Evolutionary conservation across 2,888 invertebrate species (phyloP), one percentile per base, ranked within the genome.

Genomic region (Hydriomena furcata): DNA sequence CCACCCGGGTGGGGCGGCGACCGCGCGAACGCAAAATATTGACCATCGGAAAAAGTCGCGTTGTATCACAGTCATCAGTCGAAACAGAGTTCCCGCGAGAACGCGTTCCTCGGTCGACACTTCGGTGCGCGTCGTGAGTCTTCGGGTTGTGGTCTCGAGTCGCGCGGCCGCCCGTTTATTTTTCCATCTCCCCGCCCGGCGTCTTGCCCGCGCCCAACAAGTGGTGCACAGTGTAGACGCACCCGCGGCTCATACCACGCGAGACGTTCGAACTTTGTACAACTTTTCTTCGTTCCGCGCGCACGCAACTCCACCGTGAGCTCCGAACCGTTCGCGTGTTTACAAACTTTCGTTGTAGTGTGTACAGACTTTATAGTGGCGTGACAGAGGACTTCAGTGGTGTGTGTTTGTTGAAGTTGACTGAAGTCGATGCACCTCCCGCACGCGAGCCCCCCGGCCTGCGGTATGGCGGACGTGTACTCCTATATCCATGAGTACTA

Each of bases 401-500:
- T 82, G 87, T 84, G 79, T 77, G 73, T 73, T 68, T 48, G 63
- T 73, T 62, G 70, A 76, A 78, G 78, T 80, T 80, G 76, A 66
- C 76, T 80, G 83, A 84, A 80, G 87, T 86, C 86, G 82, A 94
- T 94, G 94, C 94, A 94, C 93, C 86, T 94, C 55, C 93, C 94
- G 79, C 89, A 88, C 85, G 92, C 90, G 65, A 85, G 77, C 68
- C 84, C 87, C 43, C 78, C 92, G 76, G 91, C 92, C 68, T 91
- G 92, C 61, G 91, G 92, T 62, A 94, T 94, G 91, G 93, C 94
- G 81, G 95, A 96, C 69, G 93, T 94, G 86, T 95, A 94, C 82
- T 91, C 93, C 61, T 93, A 93, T 66, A 91, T 96, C 66, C 94
- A 95, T 76, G 95, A 96, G 70, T 94, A 95, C 71, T 92, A 96